Conservation (phyloP, 2,797 vertebrate species). For the Spea hammondii region DNA sequence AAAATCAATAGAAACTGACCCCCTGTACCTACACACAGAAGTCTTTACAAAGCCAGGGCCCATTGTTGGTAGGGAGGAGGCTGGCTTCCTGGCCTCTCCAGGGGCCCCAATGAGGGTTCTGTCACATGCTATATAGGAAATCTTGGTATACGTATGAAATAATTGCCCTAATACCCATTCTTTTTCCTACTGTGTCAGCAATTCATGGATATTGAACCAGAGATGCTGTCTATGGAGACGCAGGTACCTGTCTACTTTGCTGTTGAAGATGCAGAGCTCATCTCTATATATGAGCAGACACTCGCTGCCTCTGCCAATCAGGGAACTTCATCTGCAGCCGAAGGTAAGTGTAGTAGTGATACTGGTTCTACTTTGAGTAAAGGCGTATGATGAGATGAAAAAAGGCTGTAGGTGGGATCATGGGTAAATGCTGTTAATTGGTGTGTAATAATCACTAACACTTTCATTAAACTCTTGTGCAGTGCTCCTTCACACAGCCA, state of each 20-base stretch:
- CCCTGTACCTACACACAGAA: too few species aligned
- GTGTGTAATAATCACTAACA: not conserved
- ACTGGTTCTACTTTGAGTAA: not conserved
- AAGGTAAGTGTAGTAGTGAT: conserved; percentile 72
- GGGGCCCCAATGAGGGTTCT: too few species aligned
- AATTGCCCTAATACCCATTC: too few species aligned
- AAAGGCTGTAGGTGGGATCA: too few species aligned
- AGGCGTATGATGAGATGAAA: not conserved
- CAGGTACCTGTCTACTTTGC: conserved; percentile 95
- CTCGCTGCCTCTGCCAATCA: conserved; percentile 88
- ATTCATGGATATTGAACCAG: conserved; percentile 97
- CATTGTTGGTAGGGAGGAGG: too few species aligned
- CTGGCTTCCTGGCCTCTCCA: too few species aligned
- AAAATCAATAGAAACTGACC: too few species aligned
- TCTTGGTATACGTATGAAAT: too few species aligned
- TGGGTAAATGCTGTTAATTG: too few species aligned
- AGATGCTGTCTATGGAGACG: conserved; percentile 96
- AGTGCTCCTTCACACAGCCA: conserved; percentile 94
- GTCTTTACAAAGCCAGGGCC: too few species aligned
- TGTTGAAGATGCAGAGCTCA: conserved; percentile 89
- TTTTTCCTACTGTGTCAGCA: conserved; percentile 68
- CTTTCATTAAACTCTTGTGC: not conserved
- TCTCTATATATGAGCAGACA: conserved; percentile 94
- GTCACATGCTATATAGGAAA: too few species aligned
- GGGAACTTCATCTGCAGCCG: conserved; percentile 87